Base-by-base conservation (phyloP, 2,797 vertebrate species). In the Syngnathus rostellatus region DNA sequence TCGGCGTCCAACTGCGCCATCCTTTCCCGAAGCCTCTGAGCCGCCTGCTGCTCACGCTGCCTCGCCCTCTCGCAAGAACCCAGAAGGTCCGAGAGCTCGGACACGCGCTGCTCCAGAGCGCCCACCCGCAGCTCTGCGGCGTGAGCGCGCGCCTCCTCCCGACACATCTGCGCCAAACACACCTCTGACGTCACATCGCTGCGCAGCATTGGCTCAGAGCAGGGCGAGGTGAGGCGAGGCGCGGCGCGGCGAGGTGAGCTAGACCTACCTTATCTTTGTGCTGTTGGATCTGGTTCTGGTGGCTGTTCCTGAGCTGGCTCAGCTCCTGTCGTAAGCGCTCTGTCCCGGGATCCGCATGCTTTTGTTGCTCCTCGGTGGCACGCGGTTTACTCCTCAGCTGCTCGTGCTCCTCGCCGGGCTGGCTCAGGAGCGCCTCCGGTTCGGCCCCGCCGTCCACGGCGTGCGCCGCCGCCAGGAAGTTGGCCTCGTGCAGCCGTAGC, bases 1-100 rank as follows among this genome's bases (percentile, higher is more conserved):
- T 99, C 95, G 0, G 90, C 88, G 80, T 98, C 97, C 31, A 97
- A 82, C 87, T 98, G 96, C 62, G 89, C 61, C 21, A 96, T 65
- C 23, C 93, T 92, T 1, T 98, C 97, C 8, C 93, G 85, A 2
- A 98, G 88, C 66, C 92, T 90, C 79, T 93, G 95, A 19, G 91
- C 87, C 5, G 81, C 38, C 70, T 82, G 82, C 70, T 93, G 94
- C 84, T 97, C 96, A 37, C 90, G 92, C 82, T 96, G 97, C 70
- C 89, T 91, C 48, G 88, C 85, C 65, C 91, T 93, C 70, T 98
- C 97, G 0, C 92, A 92, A 2, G 90, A 87, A 6, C 97, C 96
- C 6, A 99, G 86, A 1, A 98, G 87, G 50, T 94, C 93, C 0
- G 96, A 95, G 59, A 93, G 88, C 71, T 98, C 92, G 0, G 94